These are phyloP conservation scores for Amblyjoppa proteus DNA, from an alignment of 2,888 invertebrate species.

Conservation along the genomic window DNA sequence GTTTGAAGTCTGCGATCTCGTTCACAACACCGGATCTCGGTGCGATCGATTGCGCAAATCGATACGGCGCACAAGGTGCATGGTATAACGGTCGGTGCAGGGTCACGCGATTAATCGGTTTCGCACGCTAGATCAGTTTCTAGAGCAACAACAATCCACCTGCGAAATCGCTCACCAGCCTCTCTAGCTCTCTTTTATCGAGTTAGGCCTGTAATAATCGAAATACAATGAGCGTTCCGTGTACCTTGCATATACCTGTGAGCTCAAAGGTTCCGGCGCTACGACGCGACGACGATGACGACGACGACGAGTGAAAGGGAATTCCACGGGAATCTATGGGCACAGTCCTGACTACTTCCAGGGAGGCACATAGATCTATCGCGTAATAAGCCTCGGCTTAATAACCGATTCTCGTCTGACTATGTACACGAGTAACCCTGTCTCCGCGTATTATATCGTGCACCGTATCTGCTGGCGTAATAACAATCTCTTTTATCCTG, in stretches of 20 bases:
- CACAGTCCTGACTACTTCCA: conserved; percentile 48
- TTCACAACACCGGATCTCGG: conserved; percentile 66
- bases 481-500: conserved; percentile 72
- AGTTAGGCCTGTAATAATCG: conserved; percentile 24
- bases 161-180: conserved; percentile 55
- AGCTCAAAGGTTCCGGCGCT: conserved; percentile 62
- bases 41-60: conserved; percentile 68
- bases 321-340: conserved; percentile 64
- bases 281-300: conserved; percentile 41
- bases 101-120: conserved; percentile 67
- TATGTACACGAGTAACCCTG: not conserved
- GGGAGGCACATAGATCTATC: conserved; percentile 61
- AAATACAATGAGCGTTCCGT: conserved; percentile 40
- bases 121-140: conserved; percentile 66
- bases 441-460: conserved; percentile 4
- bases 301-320: conserved; percentile 68
- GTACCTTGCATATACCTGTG: not conserved
- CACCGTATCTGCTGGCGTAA: conserved; percentile 58
- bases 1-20: conserved; percentile 61
- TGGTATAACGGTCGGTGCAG: conserved; percentile 50
- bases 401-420: conserved; percentile 62
- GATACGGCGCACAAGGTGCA: conserved; percentile 20
- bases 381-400: conserved; percentile 65
- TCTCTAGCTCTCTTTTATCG: conserved; percentile 12
- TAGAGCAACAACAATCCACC: conserved; percentile 65